Conservation (phyloP, 2,113 vertebrate genomes). For the Centropus bengalensis region DNA sequence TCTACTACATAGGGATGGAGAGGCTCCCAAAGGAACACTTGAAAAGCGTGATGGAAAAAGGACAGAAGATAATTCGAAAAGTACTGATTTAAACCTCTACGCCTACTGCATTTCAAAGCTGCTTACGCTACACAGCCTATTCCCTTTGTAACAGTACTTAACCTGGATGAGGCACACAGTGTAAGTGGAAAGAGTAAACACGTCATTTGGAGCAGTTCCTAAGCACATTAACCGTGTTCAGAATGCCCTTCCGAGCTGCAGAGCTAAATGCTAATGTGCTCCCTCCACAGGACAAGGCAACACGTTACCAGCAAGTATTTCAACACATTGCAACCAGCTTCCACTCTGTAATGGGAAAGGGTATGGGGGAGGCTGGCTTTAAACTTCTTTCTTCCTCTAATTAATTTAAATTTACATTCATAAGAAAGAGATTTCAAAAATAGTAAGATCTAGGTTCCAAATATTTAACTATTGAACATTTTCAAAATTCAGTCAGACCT, state of each 20-base stretch:
- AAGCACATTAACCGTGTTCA: neutral
- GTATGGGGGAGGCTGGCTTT: neutral
- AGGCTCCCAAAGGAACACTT: neutral
- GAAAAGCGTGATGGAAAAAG: neutral
- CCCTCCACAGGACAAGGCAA: neutral
- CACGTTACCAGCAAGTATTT: neutral
- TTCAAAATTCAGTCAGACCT: slow-evolving; percentile 16
- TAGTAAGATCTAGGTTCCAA: neutral
- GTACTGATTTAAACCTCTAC: neutral
- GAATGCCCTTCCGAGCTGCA: neutral
- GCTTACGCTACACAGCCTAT: neutral
- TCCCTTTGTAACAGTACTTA: slow-evolving; percentile 20
- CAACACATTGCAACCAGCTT: neutral
- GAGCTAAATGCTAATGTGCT: neutral
- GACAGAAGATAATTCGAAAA: neutral
- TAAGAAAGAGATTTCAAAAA: neutral
- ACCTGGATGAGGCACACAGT: neutral
- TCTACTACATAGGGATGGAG: accelerated
- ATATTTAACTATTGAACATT: neutral
- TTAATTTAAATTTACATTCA: neutral
- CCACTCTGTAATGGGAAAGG: neutral
- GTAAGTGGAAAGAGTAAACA: neutral
- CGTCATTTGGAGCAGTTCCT: neutral
- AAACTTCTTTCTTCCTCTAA: neutral
- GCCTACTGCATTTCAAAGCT: neutral